Percentiles rank a stretch among this genome's conserved stretches.
Conservation (phyloP, 2,113 vertebrate species). For the Eulemur macaco region DNA sequence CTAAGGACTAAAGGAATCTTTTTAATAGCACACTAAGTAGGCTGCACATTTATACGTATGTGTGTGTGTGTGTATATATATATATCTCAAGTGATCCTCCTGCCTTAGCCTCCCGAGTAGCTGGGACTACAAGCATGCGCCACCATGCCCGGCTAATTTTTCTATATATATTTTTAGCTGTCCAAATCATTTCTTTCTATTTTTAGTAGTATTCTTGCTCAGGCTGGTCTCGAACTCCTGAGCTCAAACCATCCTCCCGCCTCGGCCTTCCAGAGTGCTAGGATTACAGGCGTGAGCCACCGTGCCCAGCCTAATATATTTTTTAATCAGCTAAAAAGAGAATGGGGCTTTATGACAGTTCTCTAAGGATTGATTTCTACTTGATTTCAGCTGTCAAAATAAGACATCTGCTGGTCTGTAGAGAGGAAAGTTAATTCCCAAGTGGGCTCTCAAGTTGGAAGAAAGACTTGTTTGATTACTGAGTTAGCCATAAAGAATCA, state of each 20-base stretch:
- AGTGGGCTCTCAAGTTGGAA: not conserved
- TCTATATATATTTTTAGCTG: no score
- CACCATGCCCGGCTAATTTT: no score
- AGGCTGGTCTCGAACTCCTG: no score
- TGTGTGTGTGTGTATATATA: no score
- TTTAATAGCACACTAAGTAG: not conserved
- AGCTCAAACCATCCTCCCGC: no score
- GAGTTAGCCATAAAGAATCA: not conserved
- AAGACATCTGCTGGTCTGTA: not conserved
- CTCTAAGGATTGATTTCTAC: constrained; percentile 26
- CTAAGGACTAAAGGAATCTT: constrained; percentile 30
- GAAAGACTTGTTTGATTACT: not conserved
- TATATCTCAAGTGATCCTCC: no score
- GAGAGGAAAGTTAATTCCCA: constrained; percentile 38
- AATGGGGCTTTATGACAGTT: not conserved
- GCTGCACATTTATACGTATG: not conserved
- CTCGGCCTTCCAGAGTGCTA: no score
- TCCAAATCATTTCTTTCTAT: no score
- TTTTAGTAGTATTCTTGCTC: no score
- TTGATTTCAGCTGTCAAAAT: not conserved
- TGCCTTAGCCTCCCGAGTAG: no score
- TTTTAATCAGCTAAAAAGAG: constrained; percentile 30
- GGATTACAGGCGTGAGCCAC: no score
- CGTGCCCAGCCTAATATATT: not conserved
- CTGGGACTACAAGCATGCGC: no score